Evolutionary conservation across 1,140 invertebrate genomes (phyloP), one percentile per base, ranked within the genome.

Genomic region (Nebria ingens): DNA sequence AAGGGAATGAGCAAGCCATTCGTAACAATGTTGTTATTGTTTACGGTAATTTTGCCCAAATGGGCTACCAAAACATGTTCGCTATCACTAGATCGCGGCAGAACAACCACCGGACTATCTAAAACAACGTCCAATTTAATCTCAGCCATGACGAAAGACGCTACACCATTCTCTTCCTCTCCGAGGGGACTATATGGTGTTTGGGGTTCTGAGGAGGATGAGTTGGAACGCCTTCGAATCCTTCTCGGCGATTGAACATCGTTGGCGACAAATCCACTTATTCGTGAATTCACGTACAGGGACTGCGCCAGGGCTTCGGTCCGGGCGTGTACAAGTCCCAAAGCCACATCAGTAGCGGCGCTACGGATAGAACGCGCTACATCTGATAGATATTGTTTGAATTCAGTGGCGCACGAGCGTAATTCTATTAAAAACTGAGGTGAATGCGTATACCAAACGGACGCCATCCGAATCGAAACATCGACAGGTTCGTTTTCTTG

Each of bases 401-500:
- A 84, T 71, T 81, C 79, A 9, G 83, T 82, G 13, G 87, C 82
- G 70, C 92, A 96, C 1, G 86, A 87, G 59, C 83, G 81, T 20
- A 97, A 71, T 68, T 97, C 93, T n/a, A 82, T 79, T 13, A 97
- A 76, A 64, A 96, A 82, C 55, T 85, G 79, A 0, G 89, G 85
- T 21, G 88, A 93, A 71, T 97, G 93, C 1, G 89, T 91, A 70
- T 97, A 97, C 78, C 88, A 93, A 25, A 97, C 85, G 29, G 92
- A 94, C 0, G 91, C 93, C 79, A 97, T 86, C 56, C 85, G 78
- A 52, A 96, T 73, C 17, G 40, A 17, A 34, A 9, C n/a, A 34
- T 6, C 73, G 29, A 65, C 66, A 38, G 79, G 71, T 51, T 69
- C 66, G 61, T 73, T 69, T 61, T 66, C 70, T 65, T 61, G 57